Evolutionary conservation across 2,888 invertebrate species (phyloP).

Genomic region (Notodonta dromedarius): DNA sequence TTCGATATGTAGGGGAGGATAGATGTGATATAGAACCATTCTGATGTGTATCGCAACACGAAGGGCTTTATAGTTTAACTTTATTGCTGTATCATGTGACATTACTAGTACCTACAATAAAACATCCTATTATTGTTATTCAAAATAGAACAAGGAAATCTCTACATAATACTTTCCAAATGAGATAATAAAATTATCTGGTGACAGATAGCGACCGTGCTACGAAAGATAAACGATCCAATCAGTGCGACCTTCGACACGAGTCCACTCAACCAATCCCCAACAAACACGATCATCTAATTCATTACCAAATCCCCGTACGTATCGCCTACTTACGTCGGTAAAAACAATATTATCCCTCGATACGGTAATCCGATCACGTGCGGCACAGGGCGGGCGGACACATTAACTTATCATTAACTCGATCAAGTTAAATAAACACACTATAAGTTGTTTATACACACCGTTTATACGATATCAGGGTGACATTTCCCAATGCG

Average conservation of each 20-base stretch:
- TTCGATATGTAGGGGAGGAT: conserved; percentile 45
- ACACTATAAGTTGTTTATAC: conserved; percentile 60
- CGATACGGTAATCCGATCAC: conserved; percentile 74
- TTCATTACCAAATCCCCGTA: conserved; percentile 60
- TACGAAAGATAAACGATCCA: conserved; percentile 66
- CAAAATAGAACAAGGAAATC: conserved; percentile 9
- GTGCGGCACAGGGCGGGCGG: conserved; percentile 58
- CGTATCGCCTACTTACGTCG: conserved; percentile 67
- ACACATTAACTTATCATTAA: conserved; percentile 74
- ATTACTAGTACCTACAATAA: background rate
- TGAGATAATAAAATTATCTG: conserved; percentile 29
- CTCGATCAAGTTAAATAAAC: conserved; percentile 56
- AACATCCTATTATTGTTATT: conserved; percentile 3
- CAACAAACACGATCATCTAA: conserved; percentile 47
- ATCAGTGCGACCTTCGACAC: conserved; percentile 64
- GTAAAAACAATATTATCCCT: conserved; percentile 70
- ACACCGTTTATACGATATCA: conserved; percentile 68
- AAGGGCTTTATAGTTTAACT: background rate
- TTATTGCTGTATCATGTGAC: background rate
- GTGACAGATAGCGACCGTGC: conserved; percentile 19
- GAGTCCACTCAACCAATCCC: conserved; percentile 50
- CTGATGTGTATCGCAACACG: conserved; percentile 3
- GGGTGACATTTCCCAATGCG: conserved; percentile 67
- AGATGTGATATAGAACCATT: conserved; percentile 31
- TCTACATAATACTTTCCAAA: background rate